phyloP scores from a whole-genome alignment of 2,113 vertebrate species.

The Copsychus sechellarum region DNA sequence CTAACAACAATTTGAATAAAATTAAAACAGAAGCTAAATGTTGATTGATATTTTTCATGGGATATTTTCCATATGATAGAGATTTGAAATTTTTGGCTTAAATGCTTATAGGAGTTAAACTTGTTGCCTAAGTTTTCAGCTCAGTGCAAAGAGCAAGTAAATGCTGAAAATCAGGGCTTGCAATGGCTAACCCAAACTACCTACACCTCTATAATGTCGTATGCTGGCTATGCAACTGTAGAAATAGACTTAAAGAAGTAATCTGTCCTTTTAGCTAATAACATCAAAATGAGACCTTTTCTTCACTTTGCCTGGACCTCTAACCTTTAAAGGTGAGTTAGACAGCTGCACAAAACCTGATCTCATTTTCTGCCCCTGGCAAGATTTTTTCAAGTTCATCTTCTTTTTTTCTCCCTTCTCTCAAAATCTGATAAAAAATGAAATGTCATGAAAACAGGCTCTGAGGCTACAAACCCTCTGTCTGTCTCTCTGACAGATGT shows the following conservation, averaged over 20 bases:
- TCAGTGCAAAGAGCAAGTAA: not conserved
- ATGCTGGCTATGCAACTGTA: slow-evolving; percentile 63
- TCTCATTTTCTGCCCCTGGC: slow-evolving; percentile 83
- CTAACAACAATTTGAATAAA: not conserved
- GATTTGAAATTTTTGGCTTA: not conserved
- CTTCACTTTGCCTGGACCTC: slow-evolving; percentile 77
- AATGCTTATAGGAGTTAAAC: not conserved
- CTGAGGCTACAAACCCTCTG: slow-evolving; percentile 80
- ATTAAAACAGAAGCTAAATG: not conserved
- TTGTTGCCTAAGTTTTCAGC: not conserved
- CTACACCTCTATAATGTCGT: slow-evolving; percentile 26
- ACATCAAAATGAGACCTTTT: slow-evolving; percentile 79
- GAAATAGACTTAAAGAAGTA: slow-evolving; percentile 71
- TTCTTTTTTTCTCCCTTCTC: slow-evolving; percentile 73
- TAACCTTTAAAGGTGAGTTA: slow-evolving; percentile 81
- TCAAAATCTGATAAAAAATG: slow-evolving; percentile 87
- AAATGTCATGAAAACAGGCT: slow-evolving; percentile 85
- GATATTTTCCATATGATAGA: not conserved
- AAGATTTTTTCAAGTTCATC: slow-evolving; percentile 84
- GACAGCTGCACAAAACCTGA: slow-evolving; percentile 83
- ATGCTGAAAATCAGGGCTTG: slow-evolving; percentile 60
- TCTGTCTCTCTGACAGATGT: slow-evolving; percentile 88
- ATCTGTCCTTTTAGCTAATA: slow-evolving; percentile 76
- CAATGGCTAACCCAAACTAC: slow-evolving; percentile 52
- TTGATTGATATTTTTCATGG: not conserved